phyloP scores from a whole-genome alignment of 2,797 vertebrate species.

The Bradypodion pumilum region DNA sequence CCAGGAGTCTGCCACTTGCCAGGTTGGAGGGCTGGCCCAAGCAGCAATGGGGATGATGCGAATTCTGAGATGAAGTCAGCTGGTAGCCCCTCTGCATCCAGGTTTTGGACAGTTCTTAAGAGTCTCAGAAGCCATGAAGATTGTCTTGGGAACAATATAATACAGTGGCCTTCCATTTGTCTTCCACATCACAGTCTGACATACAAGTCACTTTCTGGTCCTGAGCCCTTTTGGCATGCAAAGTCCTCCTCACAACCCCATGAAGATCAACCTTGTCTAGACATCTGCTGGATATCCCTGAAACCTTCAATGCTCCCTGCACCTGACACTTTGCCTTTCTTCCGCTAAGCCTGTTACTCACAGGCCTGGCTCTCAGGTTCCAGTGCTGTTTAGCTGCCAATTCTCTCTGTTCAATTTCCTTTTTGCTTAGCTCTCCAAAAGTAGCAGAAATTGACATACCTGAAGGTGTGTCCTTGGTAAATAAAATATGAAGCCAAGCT shows the following conservation, averaged over 20 bases:
- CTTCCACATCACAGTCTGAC: too few species aligned
- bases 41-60: too few species aligned
- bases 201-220: too few species aligned
- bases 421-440: neutral
- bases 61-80: neutral
- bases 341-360: neutral
- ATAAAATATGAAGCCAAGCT: conserved; percentile 1
- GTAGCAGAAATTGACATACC: neutral
- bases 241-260: too few species aligned
- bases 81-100: too few species aligned
- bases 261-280: neutral
- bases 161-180: too few species aligned
- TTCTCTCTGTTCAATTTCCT: neutral
- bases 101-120: too few species aligned
- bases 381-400: neutral
- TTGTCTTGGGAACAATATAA: too few species aligned
- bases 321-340: neutral
- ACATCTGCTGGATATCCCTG: neutral
- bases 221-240: too few species aligned
- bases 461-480: conserved; percentile 6
- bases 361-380: too few species aligned
- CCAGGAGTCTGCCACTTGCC: neutral
- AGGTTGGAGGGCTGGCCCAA: neutral
- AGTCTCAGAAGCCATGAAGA: too few species aligned
- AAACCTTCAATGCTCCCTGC: neutral